Evolutionary conservation across 2,113 vertebrate genomes (phyloP).

Genomic region (Lota lota): DNA sequence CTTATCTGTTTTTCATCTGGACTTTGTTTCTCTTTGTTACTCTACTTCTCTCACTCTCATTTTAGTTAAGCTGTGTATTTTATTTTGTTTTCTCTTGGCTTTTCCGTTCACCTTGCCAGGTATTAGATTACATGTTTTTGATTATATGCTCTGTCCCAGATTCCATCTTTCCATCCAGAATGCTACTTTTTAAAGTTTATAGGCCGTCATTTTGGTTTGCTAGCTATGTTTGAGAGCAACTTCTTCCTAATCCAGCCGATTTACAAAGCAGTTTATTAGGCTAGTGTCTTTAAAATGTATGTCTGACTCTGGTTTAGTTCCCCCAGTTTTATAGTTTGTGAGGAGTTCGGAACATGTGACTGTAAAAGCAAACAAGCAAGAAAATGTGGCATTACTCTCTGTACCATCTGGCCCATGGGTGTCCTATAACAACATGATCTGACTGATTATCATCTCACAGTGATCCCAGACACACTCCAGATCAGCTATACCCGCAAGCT

Average conservation of each 20-base stretch:
- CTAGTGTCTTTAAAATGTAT: slow-evolving; percentile 8
- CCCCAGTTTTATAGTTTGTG: not conserved
- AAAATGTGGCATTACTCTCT: slow-evolving; percentile 8
- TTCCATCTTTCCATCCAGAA: not conserved
- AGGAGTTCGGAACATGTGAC: not conserved
- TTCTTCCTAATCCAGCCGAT: slow-evolving; percentile 20
- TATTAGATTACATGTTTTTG: not conserved
- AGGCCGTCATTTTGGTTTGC: not conserved
- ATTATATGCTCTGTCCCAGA: not conserved
- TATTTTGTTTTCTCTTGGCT: slow-evolving; percentile 5
- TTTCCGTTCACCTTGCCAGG: slow-evolving; percentile 13
- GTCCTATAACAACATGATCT: slow-evolving; percentile 32
- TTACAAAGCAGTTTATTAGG: slow-evolving; percentile 11
- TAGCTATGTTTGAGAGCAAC: slow-evolving; percentile 2
- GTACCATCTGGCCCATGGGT: slow-evolving; percentile 14
- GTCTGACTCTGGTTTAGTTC: slow-evolving; percentile 10
- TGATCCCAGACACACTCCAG: slow-evolving; percentile 81
- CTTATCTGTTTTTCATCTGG: not conserved
- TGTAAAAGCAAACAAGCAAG: slow-evolving; percentile 13
- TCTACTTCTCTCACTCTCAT: not conserved
- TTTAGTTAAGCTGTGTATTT: not conserved
- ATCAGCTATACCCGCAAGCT: slow-evolving; percentile 70
- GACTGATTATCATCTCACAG: slow-evolving; percentile 52
- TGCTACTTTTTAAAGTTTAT: slow-evolving; percentile 10
- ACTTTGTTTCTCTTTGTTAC: not conserved